Base-by-base conservation (phyloP, 2,888 invertebrate species). In the Himalopsyche tibetana region DNA sequence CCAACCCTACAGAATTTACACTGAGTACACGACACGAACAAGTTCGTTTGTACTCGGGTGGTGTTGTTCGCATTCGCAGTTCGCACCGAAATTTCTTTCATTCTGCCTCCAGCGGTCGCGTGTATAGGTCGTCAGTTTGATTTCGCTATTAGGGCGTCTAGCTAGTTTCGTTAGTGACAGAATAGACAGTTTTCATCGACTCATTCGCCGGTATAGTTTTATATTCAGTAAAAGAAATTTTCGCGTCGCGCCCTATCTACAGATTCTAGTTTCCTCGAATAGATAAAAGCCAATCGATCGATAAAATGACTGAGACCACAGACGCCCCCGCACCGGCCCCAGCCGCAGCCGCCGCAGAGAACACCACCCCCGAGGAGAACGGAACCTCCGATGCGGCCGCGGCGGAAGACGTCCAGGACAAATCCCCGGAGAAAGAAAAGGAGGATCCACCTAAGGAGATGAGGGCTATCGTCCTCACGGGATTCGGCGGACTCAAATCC, bases 401-500 rank as follows among this genome's bases (percentile, higher is more conserved):
- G 45, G 82, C 86, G 55, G 93, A 93, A 88, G 93, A 93, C 89
- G 91, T 92, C 74, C 93, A 94, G 42, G 94, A 94, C 88, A 93
- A 93, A 90, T 92, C 93, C 40, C 93, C 92, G 86, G 90, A 90
- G 74, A 94, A 93, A 74, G 90, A 91, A 55, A 90, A 91, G 89
- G 94, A 93, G 90, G 94, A 93, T 90, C 94, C 95, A 89, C 95
- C 95, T 89, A 96, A 96, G 92, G 96, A 97, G 93, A 97, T 97
- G 97, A 94, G 96, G 90, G 96, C 96, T 85, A 95, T 97, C 89
- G 96, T 97, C 89, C 94, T 97, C 89, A 96, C 96, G 89, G 96
- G 96, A 90, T 98, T 97, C 92, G 98, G 97, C 69, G 97, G 97
- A 79, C 93, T 97, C 88, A 97, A 97, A 92, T 95, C 96, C 91